Evolutionary conservation across 2,113 vertebrate species (phyloP).

Genomic region (Odocoileus virginianus): DNA sequence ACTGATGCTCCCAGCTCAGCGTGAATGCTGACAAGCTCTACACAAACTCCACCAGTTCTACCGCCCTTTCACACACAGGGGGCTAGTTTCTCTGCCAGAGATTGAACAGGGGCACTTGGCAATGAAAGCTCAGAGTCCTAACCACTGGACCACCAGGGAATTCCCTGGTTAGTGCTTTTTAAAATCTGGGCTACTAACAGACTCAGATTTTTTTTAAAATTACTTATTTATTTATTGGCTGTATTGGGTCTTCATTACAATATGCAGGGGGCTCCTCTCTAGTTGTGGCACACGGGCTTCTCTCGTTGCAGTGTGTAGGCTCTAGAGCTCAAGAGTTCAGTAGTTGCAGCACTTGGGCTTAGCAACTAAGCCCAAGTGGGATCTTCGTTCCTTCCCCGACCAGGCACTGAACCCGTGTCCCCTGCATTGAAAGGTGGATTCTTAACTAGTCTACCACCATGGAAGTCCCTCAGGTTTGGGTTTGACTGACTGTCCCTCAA

Average conservation of each 20-base stretch:
- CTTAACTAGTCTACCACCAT: background rate
- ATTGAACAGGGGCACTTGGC: background rate
- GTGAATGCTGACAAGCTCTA: fast-evolving
- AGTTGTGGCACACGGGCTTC: background rate
- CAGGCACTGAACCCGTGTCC: background rate
- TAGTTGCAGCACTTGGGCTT: background rate
- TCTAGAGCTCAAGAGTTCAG: background rate
- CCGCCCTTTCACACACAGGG: background rate
- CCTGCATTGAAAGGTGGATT: background rate
- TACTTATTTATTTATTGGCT: background rate
- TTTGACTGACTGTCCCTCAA: background rate
- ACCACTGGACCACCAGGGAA: background rate
- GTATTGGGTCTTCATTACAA: background rate
- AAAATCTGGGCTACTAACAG: background rate
- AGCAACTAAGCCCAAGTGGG: background rate
- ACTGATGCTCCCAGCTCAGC: fast-evolving
- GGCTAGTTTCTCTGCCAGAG: background rate
- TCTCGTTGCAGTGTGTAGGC: background rate
- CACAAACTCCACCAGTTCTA: too few species aligned
- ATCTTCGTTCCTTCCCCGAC: background rate
- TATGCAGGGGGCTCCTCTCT: background rate
- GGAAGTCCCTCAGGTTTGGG: background rate
- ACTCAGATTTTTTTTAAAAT: background rate
- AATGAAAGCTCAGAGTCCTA: background rate
- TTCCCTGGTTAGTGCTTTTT: background rate